phyloP scores from a whole-genome alignment of 1,140 invertebrate species.

The Ceratitis capitata region DNA sequence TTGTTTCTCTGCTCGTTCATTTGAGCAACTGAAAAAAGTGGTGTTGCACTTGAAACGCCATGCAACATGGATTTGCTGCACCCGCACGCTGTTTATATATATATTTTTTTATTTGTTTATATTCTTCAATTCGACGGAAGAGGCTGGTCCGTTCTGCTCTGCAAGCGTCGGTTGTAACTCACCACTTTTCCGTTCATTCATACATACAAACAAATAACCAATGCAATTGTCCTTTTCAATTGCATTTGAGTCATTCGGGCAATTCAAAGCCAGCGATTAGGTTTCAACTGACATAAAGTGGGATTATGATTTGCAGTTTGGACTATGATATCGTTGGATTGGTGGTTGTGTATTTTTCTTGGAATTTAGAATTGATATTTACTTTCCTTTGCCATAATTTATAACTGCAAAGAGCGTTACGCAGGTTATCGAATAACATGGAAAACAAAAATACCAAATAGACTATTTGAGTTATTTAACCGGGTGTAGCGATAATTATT shows the following conservation, averaged over 20 bases:
- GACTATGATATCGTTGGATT: background rate
- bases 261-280: background rate
- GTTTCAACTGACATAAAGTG: background rate
- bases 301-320: background rate
- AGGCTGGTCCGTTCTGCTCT: conserved; percentile 12
- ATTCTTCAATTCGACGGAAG: background rate
- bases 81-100: background rate
- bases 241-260: background rate
- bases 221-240: background rate
- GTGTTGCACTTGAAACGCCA: background rate
- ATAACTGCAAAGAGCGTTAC: no score
- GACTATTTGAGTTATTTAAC: no score
- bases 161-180: conserved; percentile 16
- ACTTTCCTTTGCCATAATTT: background rate
- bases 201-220: no score
- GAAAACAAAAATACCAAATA: no score
- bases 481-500: no score
- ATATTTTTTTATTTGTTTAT: background rate
- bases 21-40: background rate
- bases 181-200: background rate
- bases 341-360: conserved; percentile 16
- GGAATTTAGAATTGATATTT: background rate
- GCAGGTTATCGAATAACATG: no score
- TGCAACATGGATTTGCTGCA: background rate
- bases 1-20: background rate